Conservation (phyloP, 2,888 invertebrate species). For the Lottia gigantea region DNA sequence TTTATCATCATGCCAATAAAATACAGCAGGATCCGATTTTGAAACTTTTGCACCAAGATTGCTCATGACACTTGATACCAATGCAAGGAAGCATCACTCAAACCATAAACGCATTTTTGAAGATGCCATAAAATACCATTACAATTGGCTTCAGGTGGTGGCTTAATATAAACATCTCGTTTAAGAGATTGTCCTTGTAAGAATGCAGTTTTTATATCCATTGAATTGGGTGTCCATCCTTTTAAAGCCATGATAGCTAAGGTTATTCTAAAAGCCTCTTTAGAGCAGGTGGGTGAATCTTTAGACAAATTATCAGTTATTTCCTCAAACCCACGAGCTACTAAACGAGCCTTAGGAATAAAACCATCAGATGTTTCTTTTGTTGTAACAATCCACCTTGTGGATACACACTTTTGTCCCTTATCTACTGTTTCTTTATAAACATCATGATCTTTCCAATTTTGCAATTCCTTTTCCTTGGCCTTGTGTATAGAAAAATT, state of each 20-base stretch:
- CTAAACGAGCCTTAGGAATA: conserved; percentile 17
- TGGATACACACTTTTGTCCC: conserved; percentile 15
- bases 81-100: conserved; percentile 22
- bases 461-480: conserved; percentile 14
- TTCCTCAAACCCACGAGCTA: conserved; percentile 24
- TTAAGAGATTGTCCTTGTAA: conserved; percentile 9
- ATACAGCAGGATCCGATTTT: conserved; percentile 16
- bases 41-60: conserved; percentile 11
- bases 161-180: background rate
- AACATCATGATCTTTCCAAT: conserved; percentile 17
- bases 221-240: conserved; percentile 9
- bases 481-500: conserved; percentile 10
- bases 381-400: conserved; percentile 16
- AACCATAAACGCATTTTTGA: conserved; percentile 20
- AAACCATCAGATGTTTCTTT: conserved; percentile 9
- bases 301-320: conserved; percentile 4
- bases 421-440: conserved; percentile 14
- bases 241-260: conserved; percentile 8
- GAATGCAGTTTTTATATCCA: conserved; percentile 22
- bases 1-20: conserved; percentile 13
- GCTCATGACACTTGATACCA: conserved; percentile 15
- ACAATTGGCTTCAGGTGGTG: conserved; percentile 10
- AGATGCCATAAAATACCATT: conserved; percentile 12
- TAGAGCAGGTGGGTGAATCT: conserved; percentile 19
- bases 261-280: conserved; percentile 14